A percentile compares a stretch with the other conserved stretches of the same genome.
phyloP scores from a whole-genome alignment of 1,140 invertebrate species.

The Cotesia glomerata region DNA sequence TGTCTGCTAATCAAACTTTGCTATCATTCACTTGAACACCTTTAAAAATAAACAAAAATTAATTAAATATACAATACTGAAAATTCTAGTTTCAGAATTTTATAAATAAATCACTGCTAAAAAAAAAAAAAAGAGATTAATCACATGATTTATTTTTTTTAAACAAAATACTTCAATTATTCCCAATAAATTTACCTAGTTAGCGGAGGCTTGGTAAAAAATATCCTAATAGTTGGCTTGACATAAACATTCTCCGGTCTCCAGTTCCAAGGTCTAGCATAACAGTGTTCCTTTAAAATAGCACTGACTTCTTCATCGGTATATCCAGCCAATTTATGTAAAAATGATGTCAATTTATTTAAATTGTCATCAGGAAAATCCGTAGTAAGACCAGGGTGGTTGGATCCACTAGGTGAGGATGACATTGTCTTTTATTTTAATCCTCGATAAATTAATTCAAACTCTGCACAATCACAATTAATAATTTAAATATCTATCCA shows the following conservation, averaged over 20 bases:
- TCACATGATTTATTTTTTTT: no score
- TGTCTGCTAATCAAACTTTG: no score
- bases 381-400: background rate
- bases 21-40: no score
- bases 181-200: background rate
- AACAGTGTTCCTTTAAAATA: slow-evolving; percentile 70
- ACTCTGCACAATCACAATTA: no score
- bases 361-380: slow-evolving; percentile 52
- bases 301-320: slow-evolving; percentile 52
- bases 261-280: slow-evolving; percentile 75
- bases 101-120: no score
- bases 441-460: no score
- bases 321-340: slow-evolving; percentile 53
- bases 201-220: slow-evolving; percentile 48
- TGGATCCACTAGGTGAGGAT: background rate
- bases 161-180: no score
- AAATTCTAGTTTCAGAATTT: no score
- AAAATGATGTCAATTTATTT: slow-evolving; percentile 53
- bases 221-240: slow-evolving; percentile 67
- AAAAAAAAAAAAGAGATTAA: no score
- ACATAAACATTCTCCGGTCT: slow-evolving; percentile 72
- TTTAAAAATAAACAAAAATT: no score
- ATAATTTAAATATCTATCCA: no score
- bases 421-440: background rate
- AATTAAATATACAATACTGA: no score